These are phyloP conservation scores for Martes martes DNA, from an alignment of 2,113 vertebrate species.

Conservation along the genomic window DNA sequence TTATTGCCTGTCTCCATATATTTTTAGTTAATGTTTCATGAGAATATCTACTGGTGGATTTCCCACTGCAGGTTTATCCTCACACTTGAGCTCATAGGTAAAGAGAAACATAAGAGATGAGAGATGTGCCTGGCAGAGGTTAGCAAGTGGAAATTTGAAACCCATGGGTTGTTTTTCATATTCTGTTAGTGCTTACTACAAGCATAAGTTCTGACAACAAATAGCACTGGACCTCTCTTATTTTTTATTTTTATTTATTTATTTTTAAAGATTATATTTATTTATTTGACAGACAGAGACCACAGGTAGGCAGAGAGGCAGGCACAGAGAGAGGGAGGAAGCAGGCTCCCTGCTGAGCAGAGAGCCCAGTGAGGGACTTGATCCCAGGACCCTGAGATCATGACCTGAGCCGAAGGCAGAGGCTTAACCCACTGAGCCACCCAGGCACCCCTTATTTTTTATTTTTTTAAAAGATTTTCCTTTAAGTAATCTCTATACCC, in stretches of 20 bases:
- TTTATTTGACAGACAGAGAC: too few species aligned
- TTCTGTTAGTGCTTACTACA: not conserved
- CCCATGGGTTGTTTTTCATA: not conserved
- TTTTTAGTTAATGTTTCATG: conserved; percentile 75
- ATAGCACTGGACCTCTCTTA: not conserved
- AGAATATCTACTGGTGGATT: conserved; percentile 51
- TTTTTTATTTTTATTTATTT: not conserved
- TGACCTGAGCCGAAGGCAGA: too few species aligned
- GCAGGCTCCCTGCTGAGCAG: too few species aligned
- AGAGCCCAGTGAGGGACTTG: too few species aligned
- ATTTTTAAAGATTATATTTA: not conserved
- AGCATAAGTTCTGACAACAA: not conserved
- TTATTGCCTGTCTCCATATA: conserved; percentile 52
- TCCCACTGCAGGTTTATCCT: not conserved
- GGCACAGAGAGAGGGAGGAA: too few species aligned
- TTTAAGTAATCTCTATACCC: not conserved
- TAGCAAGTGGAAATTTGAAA: not conserved
- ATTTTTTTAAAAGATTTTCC: too few species aligned
- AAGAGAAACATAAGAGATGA: not conserved
- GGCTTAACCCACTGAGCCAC: too few species aligned
- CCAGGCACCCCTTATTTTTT: too few species aligned
- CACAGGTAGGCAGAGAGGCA: too few species aligned
- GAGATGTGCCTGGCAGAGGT: not conserved
- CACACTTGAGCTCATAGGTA: not conserved
- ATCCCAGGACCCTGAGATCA: too few species aligned